A percentile compares a stretch with the other conserved stretches of the same genome.
Evolutionary conservation across 2,797 vertebrate genomes (phyloP).

Genomic region (Syngnathus acus): DNA sequence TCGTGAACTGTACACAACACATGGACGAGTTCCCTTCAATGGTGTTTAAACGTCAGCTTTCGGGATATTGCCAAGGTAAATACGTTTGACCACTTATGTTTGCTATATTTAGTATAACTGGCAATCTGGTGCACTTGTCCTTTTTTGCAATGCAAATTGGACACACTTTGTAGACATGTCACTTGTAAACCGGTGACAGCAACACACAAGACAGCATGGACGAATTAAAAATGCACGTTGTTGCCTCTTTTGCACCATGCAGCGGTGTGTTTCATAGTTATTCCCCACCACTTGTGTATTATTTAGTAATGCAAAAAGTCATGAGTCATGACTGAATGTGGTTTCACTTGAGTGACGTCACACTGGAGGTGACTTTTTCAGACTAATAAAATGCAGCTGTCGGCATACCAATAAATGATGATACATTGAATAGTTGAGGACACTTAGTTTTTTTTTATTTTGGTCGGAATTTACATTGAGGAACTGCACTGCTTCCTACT

Average conservation of each 20-base stretch:
- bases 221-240: not conserved
- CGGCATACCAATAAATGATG: not conserved
- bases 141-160: not conserved
- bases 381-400: constrained; percentile 6
- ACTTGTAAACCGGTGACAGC: not conserved
- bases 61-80: not conserved
- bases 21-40: not conserved
- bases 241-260: not conserved
- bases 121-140: not conserved
- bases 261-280: not conserved
- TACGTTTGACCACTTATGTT: not conserved
- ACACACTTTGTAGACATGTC: not conserved
- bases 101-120: not conserved
- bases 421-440: not conserved
- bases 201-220: not conserved
- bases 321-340: constrained; percentile 39
- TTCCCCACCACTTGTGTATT: not conserved
- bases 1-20: too few relatives aligned
- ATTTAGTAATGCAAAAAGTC: not conserved
- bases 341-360: constrained; percentile 60
- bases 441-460: not conserved
- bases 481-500: too few relatives aligned
- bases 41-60: too few relatives aligned
- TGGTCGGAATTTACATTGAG: too few relatives aligned
- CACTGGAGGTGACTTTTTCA: constrained; percentile 8